Evolutionary conservation across 2,797 vertebrate species (phyloP).

Genomic region (Delichon dasypus): DNA sequence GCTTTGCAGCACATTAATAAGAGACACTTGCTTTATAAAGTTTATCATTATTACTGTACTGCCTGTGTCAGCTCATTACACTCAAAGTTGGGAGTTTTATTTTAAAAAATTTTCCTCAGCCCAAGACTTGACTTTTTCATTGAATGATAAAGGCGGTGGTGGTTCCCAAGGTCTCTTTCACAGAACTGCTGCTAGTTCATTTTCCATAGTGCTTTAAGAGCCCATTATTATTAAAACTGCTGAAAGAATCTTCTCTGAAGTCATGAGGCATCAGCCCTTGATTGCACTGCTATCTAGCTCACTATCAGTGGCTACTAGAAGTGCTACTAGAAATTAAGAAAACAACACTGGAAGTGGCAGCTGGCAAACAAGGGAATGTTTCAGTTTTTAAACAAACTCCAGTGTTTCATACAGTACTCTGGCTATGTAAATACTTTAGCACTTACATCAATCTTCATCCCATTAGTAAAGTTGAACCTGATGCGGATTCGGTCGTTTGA

Average conservation of each 20-base stretch:
- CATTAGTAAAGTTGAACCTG: not conserved
- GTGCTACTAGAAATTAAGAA: not conserved
- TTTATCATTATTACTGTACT: slow-evolving; percentile 28
- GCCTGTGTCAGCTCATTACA: not conserved
- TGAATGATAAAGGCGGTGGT: not conserved
- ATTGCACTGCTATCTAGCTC: not conserved
- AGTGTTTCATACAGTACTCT: not conserved
- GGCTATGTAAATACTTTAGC: not conserved
- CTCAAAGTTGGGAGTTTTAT: not conserved
- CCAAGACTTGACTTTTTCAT: not conserved
- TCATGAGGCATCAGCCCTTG: not conserved
- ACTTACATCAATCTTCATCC: not conserved
- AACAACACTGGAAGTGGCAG: not conserved
- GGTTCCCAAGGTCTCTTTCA: not conserved
- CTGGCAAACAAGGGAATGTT: not conserved
- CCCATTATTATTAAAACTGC: not conserved
- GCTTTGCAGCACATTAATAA: slow-evolving; percentile 34
- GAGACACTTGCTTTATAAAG: slow-evolving; percentile 24
- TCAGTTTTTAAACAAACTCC: not conserved
- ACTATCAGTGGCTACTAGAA: not conserved
- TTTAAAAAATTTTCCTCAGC: not conserved
- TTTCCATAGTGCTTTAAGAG: not conserved
- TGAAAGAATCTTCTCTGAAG: not conserved
- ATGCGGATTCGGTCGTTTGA: not conserved
- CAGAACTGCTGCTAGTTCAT: not conserved